A percentile compares a stretch with the other conserved stretches of the same genome.
Conservation (phyloP, 1,140 invertebrate species). For the fruit fly (Drosophila melanogaster) region Release_6_plus_ISO1_MT NT_033777.3:25569001-25569500, state of each 20-base stretch:
- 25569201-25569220: conserved; percentile 45
- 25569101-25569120: background rate
- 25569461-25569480: conserved; percentile 72
- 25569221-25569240: conserved; percentile 41
- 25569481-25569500: conserved; percentile 70
- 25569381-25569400: conserved; percentile 43
- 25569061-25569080: background rate
- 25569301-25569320: conserved; percentile 42
- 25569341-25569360: conserved; percentile 13
- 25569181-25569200: conserved; percentile 3
- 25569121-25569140: conserved; percentile 9
- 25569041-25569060: background rate
- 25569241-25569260: conserved; percentile 78
- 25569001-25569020: background rate
- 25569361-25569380: conserved; percentile 66
- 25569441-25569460: conserved; percentile 64
- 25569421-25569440: conserved; percentile 42
- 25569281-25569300: background rate
- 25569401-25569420: conserved; percentile 31
- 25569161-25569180: background rate
- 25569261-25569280: background rate
- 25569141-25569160: conserved; percentile 7
- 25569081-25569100: conserved; percentile 2
- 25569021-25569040: background rate
- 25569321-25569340: background rate